Base-by-base conservation (phyloP, 2,888 invertebrate genomes). In the Abscondita cerata region DNA sequence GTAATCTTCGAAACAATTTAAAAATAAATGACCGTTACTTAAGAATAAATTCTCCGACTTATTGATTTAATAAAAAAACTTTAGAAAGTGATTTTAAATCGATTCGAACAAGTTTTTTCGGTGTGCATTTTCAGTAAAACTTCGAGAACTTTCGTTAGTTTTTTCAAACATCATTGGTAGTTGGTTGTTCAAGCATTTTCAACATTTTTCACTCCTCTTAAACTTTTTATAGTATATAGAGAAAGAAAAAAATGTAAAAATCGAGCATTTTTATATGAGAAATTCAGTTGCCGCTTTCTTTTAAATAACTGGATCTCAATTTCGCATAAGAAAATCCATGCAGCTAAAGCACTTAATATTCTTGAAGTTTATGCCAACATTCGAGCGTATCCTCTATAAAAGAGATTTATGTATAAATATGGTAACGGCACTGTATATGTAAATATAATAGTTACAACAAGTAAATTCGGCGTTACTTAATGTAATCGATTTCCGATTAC, bases 381-480 rank as follows among this genome's bases (percentile, higher is more conserved):
- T 50, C 18, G 25, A 46, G 58, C 44, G 18, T 44, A 52, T 52
- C 50, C 34, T 11, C 52, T 34, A 52, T 52, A 58, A 58, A 58
- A 58, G 51, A 41, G 58, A 58, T 58, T 58, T 58, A 58, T 58
- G 58, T 52, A 40, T 52, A 52, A 58, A 52, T 58, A 57, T 57
- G 50, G 57, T 50, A 33, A 34, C 15, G 11, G 52, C 44, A 41
- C 58, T 58, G 52, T 41, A 51, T 58, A 58, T 58, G 58, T 58
- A 58, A 51, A 51, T 58, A 51, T 51, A 52, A 58, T 51, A 52
- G 44, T 40, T 31, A 57, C 31, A 44, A 51, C 44, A 58, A 52
- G 55, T 56, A 33, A 20, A 40, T 40, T 58, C 44, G 19, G 44
- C 57, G 47, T 18, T n/a, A 36, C 16, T 41, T 50, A 47, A 48